Evolutionary conservation across 2,888 invertebrate genomes (phyloP).

Genomic region (Nomada flava): DNA sequence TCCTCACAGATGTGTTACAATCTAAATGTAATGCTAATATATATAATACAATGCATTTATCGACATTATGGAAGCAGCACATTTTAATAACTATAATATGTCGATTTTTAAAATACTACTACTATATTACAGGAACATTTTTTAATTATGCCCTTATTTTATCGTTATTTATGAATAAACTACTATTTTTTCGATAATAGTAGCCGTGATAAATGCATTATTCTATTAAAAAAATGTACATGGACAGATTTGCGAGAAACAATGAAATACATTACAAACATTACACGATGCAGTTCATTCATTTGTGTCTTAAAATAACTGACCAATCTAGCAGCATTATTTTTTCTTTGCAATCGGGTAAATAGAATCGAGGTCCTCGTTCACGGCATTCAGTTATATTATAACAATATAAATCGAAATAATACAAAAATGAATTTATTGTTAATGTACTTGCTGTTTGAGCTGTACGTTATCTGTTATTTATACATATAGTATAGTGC

Average conservation of each 20-base stretch:
- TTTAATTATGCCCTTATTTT: constrained; percentile 1
- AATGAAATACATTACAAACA: constrained; percentile 43
- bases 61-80: neutral
- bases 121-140: constrained; percentile 16
- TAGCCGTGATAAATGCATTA: constrained; percentile 48
- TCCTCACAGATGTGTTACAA: constrained; percentile 19
- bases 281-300: constrained; percentile 21
- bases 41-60: constrained; percentile 31
- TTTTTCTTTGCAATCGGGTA: neutral
- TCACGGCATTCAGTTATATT: neutral
- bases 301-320: neutral
- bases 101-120: constrained; percentile 4
- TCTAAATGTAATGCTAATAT: constrained; percentile 29
- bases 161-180: constrained; percentile 2
- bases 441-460: constrained; percentile 13
- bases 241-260: neutral
- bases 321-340: neutral
- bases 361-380: neutral
- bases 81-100: constrained; percentile 8
- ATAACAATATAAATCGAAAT: neutral
- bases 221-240: constrained; percentile 34
- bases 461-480: constrained; percentile 26
- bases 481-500: constrained; percentile 34
- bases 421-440: constrained; percentile 26
- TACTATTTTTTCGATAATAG: constrained; percentile 21